Evolutionary conservation across 2,888 invertebrate species (phyloP), one percentile per base, ranked within the genome.

Genomic region (Cactoblastis cactorum): DNA sequence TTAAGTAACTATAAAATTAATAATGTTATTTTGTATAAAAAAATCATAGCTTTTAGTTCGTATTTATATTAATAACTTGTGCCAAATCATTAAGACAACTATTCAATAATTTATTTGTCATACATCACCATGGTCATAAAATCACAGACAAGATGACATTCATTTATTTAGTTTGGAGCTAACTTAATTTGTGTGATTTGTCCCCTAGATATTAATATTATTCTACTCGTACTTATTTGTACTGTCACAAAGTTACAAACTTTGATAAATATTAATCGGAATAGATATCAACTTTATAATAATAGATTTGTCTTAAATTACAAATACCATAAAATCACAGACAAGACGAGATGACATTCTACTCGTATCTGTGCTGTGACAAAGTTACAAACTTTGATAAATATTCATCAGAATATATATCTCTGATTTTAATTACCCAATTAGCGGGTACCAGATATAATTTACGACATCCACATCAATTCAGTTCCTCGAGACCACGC

Each of bases 361-460:
- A 28, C 1, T 15, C 15, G 1, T 8, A 17, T 17, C 2, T 43
- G 17, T 17, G n/a, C 28, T 28, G 28, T 15, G 28, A 11, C 43
- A 1, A 9, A 28, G 28, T 28, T 43, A 43, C 41, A 22, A 43
- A 28, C 43, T 28, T 43, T 43, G 43, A 43, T 43, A 43, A 43
- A 43, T 43, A 43, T 43, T 43, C 43, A 43, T 43, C 43, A 24
- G 22, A 14, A 9, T 22, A 32, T 24, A 24, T 48, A 48, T 48
- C 47, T 48, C 37, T 14, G 35, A 35, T 15, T 48, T 48, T 48
- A 48, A 48, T 48, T 48, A 48, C 37, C 47, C 47, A 48, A 48
- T 48, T 48, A 48, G 47, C 37, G 35, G 17, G 37, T 24, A 24
- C 8, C 47, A n/a, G 46, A 35, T 48, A 48, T 48, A 37, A 38